Conservation (phyloP, 2,113 vertebrate genomes). For the Otis tarda region DNA sequence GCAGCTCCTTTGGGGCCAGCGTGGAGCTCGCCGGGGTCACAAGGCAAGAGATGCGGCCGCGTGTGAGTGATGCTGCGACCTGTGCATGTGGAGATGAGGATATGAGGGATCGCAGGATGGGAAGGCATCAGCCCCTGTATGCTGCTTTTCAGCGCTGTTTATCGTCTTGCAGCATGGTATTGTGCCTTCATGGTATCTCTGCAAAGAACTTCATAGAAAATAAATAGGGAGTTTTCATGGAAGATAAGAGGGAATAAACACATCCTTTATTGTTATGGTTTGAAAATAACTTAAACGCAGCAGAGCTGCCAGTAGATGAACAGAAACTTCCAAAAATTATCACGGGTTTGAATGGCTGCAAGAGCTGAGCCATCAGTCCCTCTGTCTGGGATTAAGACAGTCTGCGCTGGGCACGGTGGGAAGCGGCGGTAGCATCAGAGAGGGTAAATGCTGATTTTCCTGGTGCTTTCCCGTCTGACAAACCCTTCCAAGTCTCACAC, state of each 20-base stretch:
- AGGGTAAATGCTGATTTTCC: background rate
- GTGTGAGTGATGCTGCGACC: fast-evolving
- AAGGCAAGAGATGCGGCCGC: fast-evolving
- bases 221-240: background rate
- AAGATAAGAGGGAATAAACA: background rate
- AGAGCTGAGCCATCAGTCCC: background rate
- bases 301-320: background rate
- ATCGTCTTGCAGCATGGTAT: background rate
- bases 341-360: background rate
- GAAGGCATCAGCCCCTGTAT: background rate
- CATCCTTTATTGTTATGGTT: background rate
- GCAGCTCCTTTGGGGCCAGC: fast-evolving
- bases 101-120: fast-evolving
- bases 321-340: background rate
- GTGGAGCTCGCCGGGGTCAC: fast-evolving
- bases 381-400: background rate
- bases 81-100: background rate
- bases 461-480: conserved; percentile 44
- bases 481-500: background rate
- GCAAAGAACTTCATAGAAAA: background rate
- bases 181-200: background rate
- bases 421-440: background rate
- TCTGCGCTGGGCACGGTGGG: background rate
- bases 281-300: background rate
- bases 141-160: background rate